Percentiles rank a stretch among this genome's conserved stretches.
Evolutionary conservation across 2,113 vertebrate species (phyloP).

Genomic region (Callospermophilus lateralis): DNA sequence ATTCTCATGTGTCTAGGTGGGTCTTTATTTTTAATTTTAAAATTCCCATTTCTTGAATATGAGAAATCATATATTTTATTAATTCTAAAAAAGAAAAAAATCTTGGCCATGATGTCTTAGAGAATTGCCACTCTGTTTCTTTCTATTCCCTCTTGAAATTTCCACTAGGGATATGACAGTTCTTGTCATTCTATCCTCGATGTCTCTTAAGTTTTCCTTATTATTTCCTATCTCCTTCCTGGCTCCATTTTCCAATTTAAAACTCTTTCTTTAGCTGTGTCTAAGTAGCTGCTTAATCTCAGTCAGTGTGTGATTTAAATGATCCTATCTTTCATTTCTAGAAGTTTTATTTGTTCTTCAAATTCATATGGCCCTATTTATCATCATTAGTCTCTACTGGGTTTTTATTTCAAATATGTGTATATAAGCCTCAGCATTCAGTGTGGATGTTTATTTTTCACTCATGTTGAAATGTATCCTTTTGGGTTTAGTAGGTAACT

Average conservation of each 20-base stretch:
- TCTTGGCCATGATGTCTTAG: background rate
- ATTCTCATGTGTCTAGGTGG: background rate
- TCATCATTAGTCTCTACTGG: background rate
- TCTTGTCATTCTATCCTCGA: background rate
- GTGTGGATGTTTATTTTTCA: background rate
- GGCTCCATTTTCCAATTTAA: background rate
- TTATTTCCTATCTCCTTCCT: background rate
- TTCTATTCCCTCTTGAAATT: background rate
- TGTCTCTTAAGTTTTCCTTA: background rate
- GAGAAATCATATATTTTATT: background rate
- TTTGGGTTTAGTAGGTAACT: background rate
- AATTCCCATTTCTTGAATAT: background rate
- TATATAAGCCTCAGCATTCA: background rate
- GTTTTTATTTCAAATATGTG: background rate
- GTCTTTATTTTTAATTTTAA: background rate
- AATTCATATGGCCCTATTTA: background rate
- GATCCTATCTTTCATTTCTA: background rate
- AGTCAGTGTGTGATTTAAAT: background rate
- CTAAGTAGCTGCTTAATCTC: background rate
- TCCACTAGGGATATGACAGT: background rate
- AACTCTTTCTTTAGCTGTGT: slow-evolving; percentile 20
- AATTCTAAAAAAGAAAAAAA: background rate
- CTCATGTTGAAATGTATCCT: background rate
- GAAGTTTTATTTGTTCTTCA: background rate
- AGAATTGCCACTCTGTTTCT: background rate